Percentiles rank a stretch among this genome's conserved stretches.
Conservation (phyloP, 2,113 vertebrate genomes). For the Diadophis punctatus region DNA sequence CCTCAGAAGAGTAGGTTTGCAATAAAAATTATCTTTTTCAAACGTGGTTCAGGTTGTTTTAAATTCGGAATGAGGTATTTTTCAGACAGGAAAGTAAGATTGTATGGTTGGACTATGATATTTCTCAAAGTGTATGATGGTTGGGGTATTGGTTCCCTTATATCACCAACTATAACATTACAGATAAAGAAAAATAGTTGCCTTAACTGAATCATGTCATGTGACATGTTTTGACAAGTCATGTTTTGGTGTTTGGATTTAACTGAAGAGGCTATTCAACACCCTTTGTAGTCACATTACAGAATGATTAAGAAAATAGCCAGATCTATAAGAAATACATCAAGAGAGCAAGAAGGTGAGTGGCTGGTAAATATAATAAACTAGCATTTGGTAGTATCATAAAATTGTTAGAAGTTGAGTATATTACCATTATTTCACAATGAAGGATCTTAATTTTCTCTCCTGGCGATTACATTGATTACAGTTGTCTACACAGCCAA, state of each 20-base stretch:
- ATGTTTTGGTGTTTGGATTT: neutral
- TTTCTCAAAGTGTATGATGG: neutral
- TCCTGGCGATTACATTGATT: slow-evolving; percentile 31
- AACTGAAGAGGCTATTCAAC: neutral
- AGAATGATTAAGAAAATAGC: neutral
- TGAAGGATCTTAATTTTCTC: slow-evolving; percentile 36
- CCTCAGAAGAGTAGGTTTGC: neutral
- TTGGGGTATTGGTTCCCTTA: neutral
- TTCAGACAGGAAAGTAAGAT: neutral
- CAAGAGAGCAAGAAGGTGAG: neutral
- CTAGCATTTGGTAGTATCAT: slow-evolving; percentile 11
- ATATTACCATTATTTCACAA: slow-evolving; percentile 50
- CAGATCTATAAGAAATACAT: slow-evolving; percentile 21
- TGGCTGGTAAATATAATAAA: slow-evolving; percentile 32
- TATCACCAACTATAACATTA: neutral
- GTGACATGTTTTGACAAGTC: neutral
- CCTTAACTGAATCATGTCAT: neutral
- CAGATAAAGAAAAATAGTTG: slow-evolving; percentile 4
- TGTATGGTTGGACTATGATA: neutral
- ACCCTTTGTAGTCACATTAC: neutral
- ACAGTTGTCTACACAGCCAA: slow-evolving; percentile 25
- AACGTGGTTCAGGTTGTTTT: neutral
- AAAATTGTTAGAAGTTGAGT: slow-evolving; percentile 35
- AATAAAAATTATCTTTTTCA: neutral
- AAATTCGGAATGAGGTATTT: neutral